These are phyloP conservation scores for Drosophila monieri DNA, from an alignment of 2,888 invertebrate genomes.

Conservation along the genomic window DNA sequence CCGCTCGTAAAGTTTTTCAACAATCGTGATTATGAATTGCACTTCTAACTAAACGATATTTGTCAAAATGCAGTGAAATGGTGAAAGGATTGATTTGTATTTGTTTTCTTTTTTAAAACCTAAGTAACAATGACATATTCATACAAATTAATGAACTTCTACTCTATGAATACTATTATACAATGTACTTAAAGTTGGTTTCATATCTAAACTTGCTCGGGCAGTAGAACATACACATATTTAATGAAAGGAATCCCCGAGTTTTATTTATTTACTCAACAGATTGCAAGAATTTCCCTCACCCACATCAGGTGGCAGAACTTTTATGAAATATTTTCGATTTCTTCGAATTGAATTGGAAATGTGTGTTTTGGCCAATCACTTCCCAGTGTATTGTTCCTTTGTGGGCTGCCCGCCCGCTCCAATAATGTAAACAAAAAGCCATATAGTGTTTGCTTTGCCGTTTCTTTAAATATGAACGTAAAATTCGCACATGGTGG, in stretches of 20 bases:
- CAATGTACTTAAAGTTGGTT: no score
- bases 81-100: background rate
- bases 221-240: background rate
- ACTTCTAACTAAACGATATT: slow-evolving; percentile 3
- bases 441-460: background rate
- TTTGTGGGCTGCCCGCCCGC: slow-evolving; percentile 24
- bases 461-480: slow-evolving; percentile 30
- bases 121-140: no score
- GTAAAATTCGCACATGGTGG: slow-evolving; percentile 34
- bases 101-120: background rate
- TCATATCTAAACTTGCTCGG: no score
- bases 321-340: slow-evolving; percentile 19
- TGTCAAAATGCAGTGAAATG: background rate
- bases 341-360: slow-evolving; percentile 21
- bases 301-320: background rate
- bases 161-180: no score
- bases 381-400: slow-evolving; percentile 27
- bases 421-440: slow-evolving; percentile 32
- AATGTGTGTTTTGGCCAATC: slow-evolving; percentile 27
- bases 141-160: no score
- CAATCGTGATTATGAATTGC: slow-evolving; percentile 1
- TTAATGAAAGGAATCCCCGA: slow-evolving; percentile 16
- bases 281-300: slow-evolving; percentile 6
- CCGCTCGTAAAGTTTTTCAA: background rate
- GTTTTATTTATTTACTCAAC: slow-evolving; percentile 9